These are phyloP conservation scores for Tetrapedia diversipes DNA, from an alignment of 2,888 invertebrate species.

Conservation along the genomic window DNA sequence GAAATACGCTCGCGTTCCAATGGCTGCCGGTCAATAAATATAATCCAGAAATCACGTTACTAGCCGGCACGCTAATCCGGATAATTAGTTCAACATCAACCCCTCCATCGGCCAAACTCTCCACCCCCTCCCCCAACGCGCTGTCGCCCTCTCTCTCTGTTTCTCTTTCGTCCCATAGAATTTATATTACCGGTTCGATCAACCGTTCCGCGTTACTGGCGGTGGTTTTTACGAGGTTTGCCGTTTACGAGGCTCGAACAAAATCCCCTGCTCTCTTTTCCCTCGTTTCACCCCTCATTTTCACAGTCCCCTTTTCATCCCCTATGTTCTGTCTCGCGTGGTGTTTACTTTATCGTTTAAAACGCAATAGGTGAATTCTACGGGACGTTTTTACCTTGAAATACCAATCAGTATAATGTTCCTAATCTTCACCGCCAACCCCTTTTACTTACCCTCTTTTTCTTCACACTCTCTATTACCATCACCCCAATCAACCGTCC, in stretches of 20 bases:
- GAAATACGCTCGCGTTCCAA: constrained; percentile 7
- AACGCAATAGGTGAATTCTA: neutral
- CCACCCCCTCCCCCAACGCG: neutral
- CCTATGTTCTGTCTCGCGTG: neutral
- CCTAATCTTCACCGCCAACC: neutral
- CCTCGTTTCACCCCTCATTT: neutral
- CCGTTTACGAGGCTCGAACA: neutral
- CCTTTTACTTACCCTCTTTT: neutral
- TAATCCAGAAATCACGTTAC: constrained; percentile 46
- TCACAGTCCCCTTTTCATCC: neutral
- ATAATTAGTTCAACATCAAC: constrained; percentile 47
- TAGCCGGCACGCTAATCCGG: constrained; percentile 38
- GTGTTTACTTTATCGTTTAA: neutral
- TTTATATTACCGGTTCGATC: constrained; percentile 16
- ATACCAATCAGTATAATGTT: neutral
- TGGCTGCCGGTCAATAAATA: constrained; percentile 44
- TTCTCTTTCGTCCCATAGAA: constrained; percentile 3
- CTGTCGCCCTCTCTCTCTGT: neutral
- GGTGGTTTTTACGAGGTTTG: neutral
- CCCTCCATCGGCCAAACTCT: neutral
- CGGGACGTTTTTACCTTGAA: neutral
- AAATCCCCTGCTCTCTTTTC: neutral
- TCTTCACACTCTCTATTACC: neutral
- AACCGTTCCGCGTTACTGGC: neutral
- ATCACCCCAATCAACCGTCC: neutral